Percentiles rank a stretch among this genome's conserved stretches.
These are phyloP conservation scores for Panagrolaimus sp. DNA, from an alignment of 1,140 invertebrate species.

Conservation along the genomic window DNA sequence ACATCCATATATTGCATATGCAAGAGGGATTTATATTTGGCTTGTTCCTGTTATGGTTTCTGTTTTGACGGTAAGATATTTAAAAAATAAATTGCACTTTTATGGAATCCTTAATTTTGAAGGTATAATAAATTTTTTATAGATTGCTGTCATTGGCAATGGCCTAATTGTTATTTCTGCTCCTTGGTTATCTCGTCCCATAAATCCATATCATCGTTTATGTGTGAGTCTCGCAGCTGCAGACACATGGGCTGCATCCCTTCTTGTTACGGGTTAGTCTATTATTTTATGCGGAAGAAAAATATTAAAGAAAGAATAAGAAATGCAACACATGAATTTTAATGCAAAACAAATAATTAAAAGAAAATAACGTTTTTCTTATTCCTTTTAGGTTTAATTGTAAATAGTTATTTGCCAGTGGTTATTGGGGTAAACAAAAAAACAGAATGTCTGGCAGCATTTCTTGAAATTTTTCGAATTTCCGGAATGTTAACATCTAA, in stretches of 20 bases:
- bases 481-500: slow-evolving; percentile 52
- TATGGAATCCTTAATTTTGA: background rate
- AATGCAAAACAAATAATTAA: slow-evolving; percentile 20
- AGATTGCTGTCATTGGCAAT: slow-evolving; percentile 46
- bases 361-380: background rate
- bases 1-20: slow-evolving; percentile 2
- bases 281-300: slow-evolving; percentile 22
- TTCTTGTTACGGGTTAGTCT: slow-evolving; percentile 40
- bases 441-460: slow-evolving; percentile 31
- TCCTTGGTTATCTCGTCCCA: slow-evolving; percentile 33
- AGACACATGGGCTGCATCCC: slow-evolving; percentile 43
- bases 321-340: background rate
- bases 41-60: slow-evolving; percentile 40
- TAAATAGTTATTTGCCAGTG: slow-evolving; percentile 50
- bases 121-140: slow-evolving; percentile 17
- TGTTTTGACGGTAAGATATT: slow-evolving; percentile 35
- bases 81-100: no score
- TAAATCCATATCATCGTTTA: slow-evolving; percentile 46
- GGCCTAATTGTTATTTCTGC: slow-evolving; percentile 41
- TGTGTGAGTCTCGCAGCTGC: slow-evolving; percentile 47
- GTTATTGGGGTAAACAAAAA: slow-evolving; percentile 36
- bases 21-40: slow-evolving; percentile 35
- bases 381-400: slow-evolving; percentile 43
- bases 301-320: slow-evolving; percentile 5
- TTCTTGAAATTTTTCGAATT: slow-evolving; percentile 46